phyloP scores from a whole-genome alignment of 2,888 invertebrate genomes.

The Torymus tubicola region DNA sequence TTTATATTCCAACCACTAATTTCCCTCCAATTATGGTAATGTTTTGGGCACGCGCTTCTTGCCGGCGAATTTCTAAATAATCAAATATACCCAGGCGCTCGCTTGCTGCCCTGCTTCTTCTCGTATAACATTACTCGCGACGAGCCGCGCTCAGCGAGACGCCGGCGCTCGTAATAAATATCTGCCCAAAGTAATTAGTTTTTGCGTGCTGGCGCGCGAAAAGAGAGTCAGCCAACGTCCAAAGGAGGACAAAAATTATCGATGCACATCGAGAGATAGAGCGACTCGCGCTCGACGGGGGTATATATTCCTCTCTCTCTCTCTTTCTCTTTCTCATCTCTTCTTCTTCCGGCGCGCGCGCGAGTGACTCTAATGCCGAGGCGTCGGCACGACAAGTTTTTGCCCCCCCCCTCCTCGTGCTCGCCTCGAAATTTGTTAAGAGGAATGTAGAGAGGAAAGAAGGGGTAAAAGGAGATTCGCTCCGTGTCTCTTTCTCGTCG shows the following conservation, averaged over 20 bases:
- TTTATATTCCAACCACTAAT: slow-evolving; percentile 10
- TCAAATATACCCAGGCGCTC: slow-evolving; percentile 16
- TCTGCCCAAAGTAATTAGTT: slow-evolving; percentile 56
- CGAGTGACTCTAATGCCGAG: slow-evolving; percentile 50
- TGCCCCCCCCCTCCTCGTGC: slow-evolving; percentile 48
- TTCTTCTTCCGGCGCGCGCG: background rate
- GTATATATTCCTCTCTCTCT: background rate
- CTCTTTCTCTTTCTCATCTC: background rate
- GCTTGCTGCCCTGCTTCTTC: background rate
- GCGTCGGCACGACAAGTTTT: slow-evolving; percentile 66
- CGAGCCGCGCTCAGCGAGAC: slow-evolving; percentile 32
- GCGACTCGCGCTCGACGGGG: slow-evolving; percentile 22
- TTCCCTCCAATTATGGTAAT: slow-evolving; percentile 42
- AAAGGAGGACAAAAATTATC: slow-evolving; percentile 47
- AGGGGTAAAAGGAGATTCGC: slow-evolving; percentile 64
- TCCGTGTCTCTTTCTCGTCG: background rate
- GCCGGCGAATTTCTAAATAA: slow-evolving; percentile 45
- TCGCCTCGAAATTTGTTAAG: slow-evolving; percentile 66
- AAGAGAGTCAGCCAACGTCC: slow-evolving; percentile 12
- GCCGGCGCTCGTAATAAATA: slow-evolving; percentile 46
- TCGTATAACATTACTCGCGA: slow-evolving; percentile 31
- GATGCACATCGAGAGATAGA: slow-evolving; percentile 33
- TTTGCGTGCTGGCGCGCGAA: slow-evolving; percentile 45
- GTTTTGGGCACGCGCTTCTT: slow-evolving; percentile 38
- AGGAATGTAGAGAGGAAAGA: slow-evolving; percentile 64